Base-by-base conservation (phyloP, 2,888 invertebrate species). In the Nomada flava region DNA sequence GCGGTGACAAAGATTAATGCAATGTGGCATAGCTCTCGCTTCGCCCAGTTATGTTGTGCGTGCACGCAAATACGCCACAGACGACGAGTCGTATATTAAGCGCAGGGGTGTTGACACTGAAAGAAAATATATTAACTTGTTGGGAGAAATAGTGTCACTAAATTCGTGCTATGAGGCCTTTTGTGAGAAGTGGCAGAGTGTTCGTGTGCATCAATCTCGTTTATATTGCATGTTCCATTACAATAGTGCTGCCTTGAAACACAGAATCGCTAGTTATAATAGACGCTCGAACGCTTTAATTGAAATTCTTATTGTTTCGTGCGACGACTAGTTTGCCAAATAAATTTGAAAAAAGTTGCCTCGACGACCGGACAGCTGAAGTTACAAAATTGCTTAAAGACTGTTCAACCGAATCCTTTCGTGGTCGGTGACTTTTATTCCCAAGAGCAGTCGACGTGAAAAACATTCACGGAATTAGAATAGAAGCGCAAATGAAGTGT, bases 61-160 rank as follows among this genome's bases (percentile, higher is more conserved):
- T 52, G 62, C 23, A 65, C 68, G 77, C 57, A 67, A 60, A 53
- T 70, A 69, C 73, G 59, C 68, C 47, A 13, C 64, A n/a, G 71
- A 80, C 62, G 57, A 52, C 44, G 18, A 55, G 70, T 64, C 77
- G 78, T 81, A 78, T 70, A 78, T 81, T 77, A 81, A 50, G 55
- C 47, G 81, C 67, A 55, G 47, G 42, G 62, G 65, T 78, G 78
- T 82, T 73, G 73, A 65, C 29, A 18, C 65, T 59, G 65, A 59
- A 59, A 65, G 65, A 59, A 65, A 59, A 59, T 55, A 50, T 53
- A 63, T 53, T 53, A 63, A 63, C 52, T 23, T 26, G 53, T 69
- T 69, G 44, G 69, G 69, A 29, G 69, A 20, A 59, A 59, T 29
- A 70, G 69, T 70, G 69, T 70, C 44, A 47, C 69, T 26, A 57